Base-by-base conservation (phyloP, 2,797 vertebrate species). In the Hyperoplus lanceolatus region DNA sequence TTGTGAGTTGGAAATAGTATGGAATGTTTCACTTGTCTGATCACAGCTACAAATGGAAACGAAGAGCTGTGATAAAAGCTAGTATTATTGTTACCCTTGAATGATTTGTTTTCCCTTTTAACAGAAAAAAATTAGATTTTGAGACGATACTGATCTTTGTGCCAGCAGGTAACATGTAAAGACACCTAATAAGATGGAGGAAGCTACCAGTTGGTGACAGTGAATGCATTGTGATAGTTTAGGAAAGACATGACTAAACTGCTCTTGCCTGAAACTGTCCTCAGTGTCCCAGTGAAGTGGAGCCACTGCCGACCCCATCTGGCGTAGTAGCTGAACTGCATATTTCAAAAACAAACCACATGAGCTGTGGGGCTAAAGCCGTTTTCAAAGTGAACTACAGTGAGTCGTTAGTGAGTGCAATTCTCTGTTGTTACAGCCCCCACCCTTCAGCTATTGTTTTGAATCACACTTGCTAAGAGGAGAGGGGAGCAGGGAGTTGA, bases 241-340 rank as follows among this genome's bases (percentile, higher is more conserved):
- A 45, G 8, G 10, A 13, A 53, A 77, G 57, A 61, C 45, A 42
- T 66, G 68, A 77, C 61, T 72, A 10, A 71, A 42, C 57, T 51
- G 36, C 62, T 63, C 16, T 75, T 65, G 67, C 46, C 77, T 13
- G 10, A 49, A 67, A 43, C 41, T 65, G 21, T 56, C 36, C 68
- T 69, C 29, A 29, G 18, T 46, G 41, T 53, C 53, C 0, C 4
- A 53, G n/a, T 13, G 42, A 51, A 42, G 51, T 5, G 73, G 76
- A 84, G 53, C 49, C 75, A 90, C 74, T 92, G 73, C 84, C 74
- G 91, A 78, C 93, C 87, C 72, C 91, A 0, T 81, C 83, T 93
- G 93, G 91, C 38, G 9, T 0, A 46, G 8, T 1, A 3, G 36
- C 7, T 0, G 51, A 86, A 85, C 72, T 90, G 54, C 88, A 69